Percentiles rank a stretch among this genome's conserved stretches.
phyloP scores from a whole-genome alignment of 2,888 invertebrate genomes.

The Theodoxus fluviatilis region DNA sequence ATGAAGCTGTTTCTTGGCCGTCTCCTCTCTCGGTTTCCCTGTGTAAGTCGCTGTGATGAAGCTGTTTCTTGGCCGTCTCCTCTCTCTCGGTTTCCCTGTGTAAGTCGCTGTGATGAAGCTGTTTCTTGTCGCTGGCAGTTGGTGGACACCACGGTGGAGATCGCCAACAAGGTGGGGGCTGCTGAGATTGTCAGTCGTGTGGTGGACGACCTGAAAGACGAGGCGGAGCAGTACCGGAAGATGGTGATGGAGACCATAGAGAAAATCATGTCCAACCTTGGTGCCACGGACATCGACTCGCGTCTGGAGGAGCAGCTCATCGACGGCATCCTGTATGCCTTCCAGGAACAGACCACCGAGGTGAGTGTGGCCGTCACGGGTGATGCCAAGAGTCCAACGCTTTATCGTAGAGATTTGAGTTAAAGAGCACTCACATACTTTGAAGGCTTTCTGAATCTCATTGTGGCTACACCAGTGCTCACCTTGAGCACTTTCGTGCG shows the following conservation, averaged over 20 bases:
- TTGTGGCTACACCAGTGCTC: too few species aligned
- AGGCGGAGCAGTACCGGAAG: constrained; percentile 98
- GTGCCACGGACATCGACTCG: constrained; percentile 97
- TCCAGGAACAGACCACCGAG: constrained; percentile 99
- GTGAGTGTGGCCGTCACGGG: constrained; percentile 64
- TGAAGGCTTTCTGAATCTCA: too few species aligned
- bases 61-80: too few species aligned
- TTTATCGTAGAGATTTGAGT: too few species aligned
- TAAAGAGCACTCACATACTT: too few species aligned
- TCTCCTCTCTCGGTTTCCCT: too few species aligned
- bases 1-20: too few species aligned
- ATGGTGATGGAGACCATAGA: constrained; percentile 99
- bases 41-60: too few species aligned
- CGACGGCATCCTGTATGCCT: constrained; percentile 98
- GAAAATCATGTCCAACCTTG: constrained; percentile 96
- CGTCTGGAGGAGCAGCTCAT: constrained; percentile 97
- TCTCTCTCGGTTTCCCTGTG: too few species aligned
- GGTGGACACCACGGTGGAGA: constrained; percentile 99
- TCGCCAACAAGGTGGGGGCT: constrained; percentile 99
- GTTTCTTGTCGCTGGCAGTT: constrained; percentile 68
- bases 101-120: too few species aligned
- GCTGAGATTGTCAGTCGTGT: constrained; percentile 98
- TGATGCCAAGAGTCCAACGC: neutral
- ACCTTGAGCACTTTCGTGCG: too few species aligned
- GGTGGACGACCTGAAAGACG: constrained; percentile 98